Evolutionary conservation across 2,888 invertebrate species (phyloP), one percentile per base, ranked within the genome.

Genomic region (Zootermopsis nevadensis): DNA sequence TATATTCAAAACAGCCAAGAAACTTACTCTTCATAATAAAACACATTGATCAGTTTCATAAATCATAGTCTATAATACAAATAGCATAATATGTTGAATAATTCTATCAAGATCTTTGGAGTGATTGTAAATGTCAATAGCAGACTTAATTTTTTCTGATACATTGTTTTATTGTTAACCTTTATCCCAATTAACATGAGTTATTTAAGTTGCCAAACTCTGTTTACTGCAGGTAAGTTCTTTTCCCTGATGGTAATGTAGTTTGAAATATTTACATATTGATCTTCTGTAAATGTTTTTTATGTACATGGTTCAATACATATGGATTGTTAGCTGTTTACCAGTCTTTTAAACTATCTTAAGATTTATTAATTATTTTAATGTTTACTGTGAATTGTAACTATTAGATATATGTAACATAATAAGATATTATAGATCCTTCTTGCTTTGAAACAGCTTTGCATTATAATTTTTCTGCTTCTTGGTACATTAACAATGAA

Each of bases 161-260:
- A 19, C n/a, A 1, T 38, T 38, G 31, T 74, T 74, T 38, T n/a
- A 33, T 74, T 74, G n/a, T 38, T 72, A 12, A 27, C 7, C 33
- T 72, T 10, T 38, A 38, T n/a, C 15, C 74, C 74, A 3, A 42
- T n/a, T n/a, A 74, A 74, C 38, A n/a, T 38, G 42, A 74, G 38
- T 74, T 74, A 38, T 74, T 42, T 33, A 38, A 38, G 42, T 74
- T 74, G 38, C 74, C 74, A 74, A 74, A 42, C 38, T 38, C 15
- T 10, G 74, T 42, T 42, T 74, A n/a, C 22, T 69, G 15, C 33
- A 74, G 74, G n/a, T 74, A 74, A 42, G 35, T 74, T 74, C 38
- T 38, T 8, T 42, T 24, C n/a, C 6, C 2, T 7, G 10, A 27
- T n/a, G 60, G 27, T 60, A 60, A 2, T 27, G 10, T 60, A 60